Evolutionary conservation across 1,140 invertebrate species (phyloP).

Genomic region (Vanessa tameamea): DNA sequence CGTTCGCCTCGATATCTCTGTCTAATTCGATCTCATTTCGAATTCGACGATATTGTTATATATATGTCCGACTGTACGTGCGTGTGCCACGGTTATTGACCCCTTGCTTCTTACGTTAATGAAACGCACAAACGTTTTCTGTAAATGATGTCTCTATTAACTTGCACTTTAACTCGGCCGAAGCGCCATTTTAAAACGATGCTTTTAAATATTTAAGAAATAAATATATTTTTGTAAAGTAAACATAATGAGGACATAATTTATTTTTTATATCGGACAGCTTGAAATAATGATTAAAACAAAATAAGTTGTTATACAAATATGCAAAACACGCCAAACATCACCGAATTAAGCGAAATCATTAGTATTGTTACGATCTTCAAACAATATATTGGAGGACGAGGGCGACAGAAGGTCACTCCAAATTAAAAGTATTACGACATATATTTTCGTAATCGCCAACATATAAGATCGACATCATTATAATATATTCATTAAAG

Average conservation of each 20-base stretch:
- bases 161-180: constrained; percentile 27
- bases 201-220: neutral
- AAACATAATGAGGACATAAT: constrained; percentile 1
- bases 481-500: constrained; percentile 34
- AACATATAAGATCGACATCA: constrained; percentile 30
- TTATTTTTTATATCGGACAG: neutral
- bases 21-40: constrained; percentile 72
- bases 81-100: constrained; percentile 67
- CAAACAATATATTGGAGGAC: constrained; percentile 34
- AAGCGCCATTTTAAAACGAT: constrained; percentile 11
- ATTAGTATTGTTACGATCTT: constrained; percentile 37
- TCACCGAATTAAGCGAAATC: constrained; percentile 37
- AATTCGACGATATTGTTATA: constrained; percentile 52
- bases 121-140: constrained; percentile 67
- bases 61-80: constrained; percentile 42
- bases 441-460: constrained; percentile 9
- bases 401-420: constrained; percentile 32
- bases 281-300: constrained; percentile 13
- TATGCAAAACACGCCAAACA: constrained; percentile 26
- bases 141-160: constrained; percentile 69
- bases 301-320: constrained; percentile 25
- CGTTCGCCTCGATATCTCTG: constrained; percentile 59
- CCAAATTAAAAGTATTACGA: constrained; percentile 37
- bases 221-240: constrained; percentile 5
- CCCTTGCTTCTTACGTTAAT: constrained; percentile 61